These are phyloP conservation scores for Seira sanloemensis DNA, from an alignment of 2,888 invertebrate genomes.

Conservation along the genomic window DNA sequence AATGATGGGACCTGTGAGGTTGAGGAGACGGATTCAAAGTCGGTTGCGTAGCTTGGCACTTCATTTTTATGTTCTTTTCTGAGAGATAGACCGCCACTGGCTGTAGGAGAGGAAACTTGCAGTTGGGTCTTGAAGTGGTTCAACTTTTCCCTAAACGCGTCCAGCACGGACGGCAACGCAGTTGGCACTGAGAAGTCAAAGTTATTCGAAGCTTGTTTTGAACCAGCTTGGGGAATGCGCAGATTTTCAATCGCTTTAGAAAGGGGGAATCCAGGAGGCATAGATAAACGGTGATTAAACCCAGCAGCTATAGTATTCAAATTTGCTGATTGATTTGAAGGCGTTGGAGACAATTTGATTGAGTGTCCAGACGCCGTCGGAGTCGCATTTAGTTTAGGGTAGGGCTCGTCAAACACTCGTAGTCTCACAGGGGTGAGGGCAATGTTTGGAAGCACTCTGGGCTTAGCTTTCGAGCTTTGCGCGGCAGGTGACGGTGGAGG, in stretches of 20 bases:
- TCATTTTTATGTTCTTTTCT: not conserved
- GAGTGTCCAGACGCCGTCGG: not conserved
- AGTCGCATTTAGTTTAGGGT: slow-evolving; percentile 46
- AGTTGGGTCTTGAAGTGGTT: not conserved
- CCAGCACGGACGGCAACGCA: slow-evolving; percentile 49
- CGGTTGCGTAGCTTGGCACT: not conserved
- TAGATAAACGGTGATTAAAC: no score
- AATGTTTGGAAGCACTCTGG: slow-evolving; percentile 24
- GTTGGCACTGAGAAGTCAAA: slow-evolving; percentile 20
- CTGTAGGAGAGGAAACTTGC: no score
- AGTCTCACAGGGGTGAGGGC: slow-evolving; percentile 34
- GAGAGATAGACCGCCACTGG: no score
- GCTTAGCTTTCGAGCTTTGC: not conserved
- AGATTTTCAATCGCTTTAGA: not conserved
- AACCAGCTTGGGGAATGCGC: no score
- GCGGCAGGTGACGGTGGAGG: slow-evolving; percentile 47
- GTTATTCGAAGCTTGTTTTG: not conserved
- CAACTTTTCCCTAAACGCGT: slow-evolving; percentile 59
- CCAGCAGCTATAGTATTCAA: not conserved
- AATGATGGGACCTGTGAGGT: not conserved
- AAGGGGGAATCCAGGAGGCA: not conserved
- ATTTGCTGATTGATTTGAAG: not conserved
- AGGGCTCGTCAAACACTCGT: slow-evolving; percentile 63
- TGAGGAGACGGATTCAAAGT: slow-evolving; percentile 39
- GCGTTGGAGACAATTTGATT: not conserved